A percentile compares a stretch with the other conserved stretches of the same genome.
phyloP scores from a whole-genome alignment of 2,888 invertebrate genomes.

The Ctenicera cuprea region DNA sequence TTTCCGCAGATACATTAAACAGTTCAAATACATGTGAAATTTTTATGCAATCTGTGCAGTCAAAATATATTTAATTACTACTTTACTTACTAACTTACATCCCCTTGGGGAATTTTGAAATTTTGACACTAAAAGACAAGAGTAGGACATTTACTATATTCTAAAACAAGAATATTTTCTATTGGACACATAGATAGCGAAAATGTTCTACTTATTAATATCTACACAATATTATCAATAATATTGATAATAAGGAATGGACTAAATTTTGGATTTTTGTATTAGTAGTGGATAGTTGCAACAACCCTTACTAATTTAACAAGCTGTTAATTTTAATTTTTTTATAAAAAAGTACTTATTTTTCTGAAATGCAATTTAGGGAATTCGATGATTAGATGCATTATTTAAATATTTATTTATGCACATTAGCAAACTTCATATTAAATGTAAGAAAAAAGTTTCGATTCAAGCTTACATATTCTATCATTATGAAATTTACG shows the following conservation, averaged over 20 bases:
- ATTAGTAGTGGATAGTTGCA: background rate
- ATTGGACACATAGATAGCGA: slow-evolving; percentile 31
- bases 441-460: background rate
- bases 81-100: background rate
- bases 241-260: slow-evolving; percentile 19
- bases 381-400: too few species aligned
- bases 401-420: too few species aligned
- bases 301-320: background rate
- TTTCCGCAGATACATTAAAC: too few species aligned
- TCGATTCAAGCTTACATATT: background rate
- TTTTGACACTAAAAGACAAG: slow-evolving; percentile 25
- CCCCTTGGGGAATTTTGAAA: background rate
- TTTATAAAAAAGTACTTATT: background rate
- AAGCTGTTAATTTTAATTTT: background rate
- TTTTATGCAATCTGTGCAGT: background rate
- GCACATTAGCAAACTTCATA: too few species aligned
- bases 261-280: slow-evolving; percentile 16
- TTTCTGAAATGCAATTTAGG: too few species aligned
- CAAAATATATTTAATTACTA: background rate
- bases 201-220: slow-evolving; percentile 21
- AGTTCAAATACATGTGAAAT: too few species aligned
- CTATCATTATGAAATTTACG: background rate
- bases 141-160: slow-evolving; percentile 18
- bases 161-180: slow-evolving; percentile 24
- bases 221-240: slow-evolving; percentile 20